A percentile compares a stretch with the other conserved stretches of the same genome.
phyloP scores from a whole-genome alignment of 2,888 invertebrate species.

The Diarsia dahlii region DNA sequence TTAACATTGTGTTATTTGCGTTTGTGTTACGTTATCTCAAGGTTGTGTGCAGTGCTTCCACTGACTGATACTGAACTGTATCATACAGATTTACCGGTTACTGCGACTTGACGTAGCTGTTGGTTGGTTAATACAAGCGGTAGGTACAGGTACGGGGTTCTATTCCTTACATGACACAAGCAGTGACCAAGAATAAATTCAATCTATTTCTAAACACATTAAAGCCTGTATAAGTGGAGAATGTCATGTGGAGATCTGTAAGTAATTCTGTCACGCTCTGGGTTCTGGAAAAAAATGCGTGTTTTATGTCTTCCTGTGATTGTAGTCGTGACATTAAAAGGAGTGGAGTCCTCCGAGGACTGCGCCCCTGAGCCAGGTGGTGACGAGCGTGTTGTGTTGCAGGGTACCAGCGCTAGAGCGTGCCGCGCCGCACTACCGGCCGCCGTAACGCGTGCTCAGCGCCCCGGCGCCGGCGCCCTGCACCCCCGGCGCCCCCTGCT shows the following conservation, averaged over 20 bases:
- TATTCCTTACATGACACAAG: not conserved
- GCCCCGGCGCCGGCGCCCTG: not conserved
- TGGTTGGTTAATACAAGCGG: not conserved
- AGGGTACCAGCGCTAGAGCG: slow-evolving; percentile 87
- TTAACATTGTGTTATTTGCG: slow-evolving; percentile 69
- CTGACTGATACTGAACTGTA: slow-evolving; percentile 16
- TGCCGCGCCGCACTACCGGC: slow-evolving; percentile 73
- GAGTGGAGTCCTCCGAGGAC: not conserved
- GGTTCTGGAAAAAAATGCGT: not conserved
- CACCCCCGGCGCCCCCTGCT: not conserved
- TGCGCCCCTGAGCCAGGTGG: not conserved
- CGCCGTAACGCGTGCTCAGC: slow-evolving; percentile 63
- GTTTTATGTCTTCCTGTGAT: not conserved
- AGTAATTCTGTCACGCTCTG: not conserved
- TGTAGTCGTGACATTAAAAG: not conserved
- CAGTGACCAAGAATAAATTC: not conserved
- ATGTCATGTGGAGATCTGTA: not conserved
- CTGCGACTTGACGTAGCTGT: slow-evolving; percentile 2
- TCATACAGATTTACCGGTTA: slow-evolving; percentile 21
- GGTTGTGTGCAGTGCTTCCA: slow-evolving; percentile 45
- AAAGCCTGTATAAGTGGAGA: not conserved
- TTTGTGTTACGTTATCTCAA: slow-evolving; percentile 73
- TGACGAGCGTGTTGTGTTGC: slow-evolving; percentile 64
- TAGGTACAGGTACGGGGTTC: not conserved
- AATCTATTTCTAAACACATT: not conserved